These are phyloP conservation scores for Myrmecobius fasciatus DNA, from an alignment of 2,113 vertebrate genomes.

Conservation along the genomic window DNA sequence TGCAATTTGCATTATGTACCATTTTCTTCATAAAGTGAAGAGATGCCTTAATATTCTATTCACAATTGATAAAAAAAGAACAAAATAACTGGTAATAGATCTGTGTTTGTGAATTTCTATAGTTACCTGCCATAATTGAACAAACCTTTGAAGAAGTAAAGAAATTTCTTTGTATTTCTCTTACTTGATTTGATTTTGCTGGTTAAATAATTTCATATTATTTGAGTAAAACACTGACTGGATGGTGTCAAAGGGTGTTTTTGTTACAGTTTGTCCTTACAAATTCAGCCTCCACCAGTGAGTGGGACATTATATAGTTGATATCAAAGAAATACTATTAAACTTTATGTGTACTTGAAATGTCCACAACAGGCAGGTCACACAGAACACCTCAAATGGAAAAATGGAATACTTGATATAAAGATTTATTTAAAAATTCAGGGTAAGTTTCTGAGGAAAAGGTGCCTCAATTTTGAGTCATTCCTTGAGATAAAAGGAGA, in stretches of 20 bases:
- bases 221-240: conserved; percentile 57
- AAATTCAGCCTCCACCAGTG: conserved; percentile 63
- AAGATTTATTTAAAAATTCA: background rate
- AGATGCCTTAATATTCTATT: conserved; percentile 71
- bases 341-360: conserved; percentile 17
- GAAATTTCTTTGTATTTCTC: conserved; percentile 56
- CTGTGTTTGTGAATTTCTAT: conserved; percentile 72
- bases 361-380: conserved; percentile 19
- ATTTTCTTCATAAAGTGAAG: conserved; percentile 72
- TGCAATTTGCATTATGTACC: conserved; percentile 76
- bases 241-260: conserved; percentile 58
- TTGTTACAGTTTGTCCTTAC: conserved; percentile 39
- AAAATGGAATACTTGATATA: background rate
- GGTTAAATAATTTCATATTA: conserved; percentile 57
- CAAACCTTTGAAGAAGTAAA: conserved; percentile 69
- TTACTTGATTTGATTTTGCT: conserved; percentile 55
- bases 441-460: conserved; percentile 21
- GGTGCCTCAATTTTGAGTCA: background rate
- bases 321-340: conserved; percentile 9
- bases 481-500: conserved; percentile 43
- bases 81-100: conserved; percentile 60
- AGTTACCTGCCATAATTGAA: conserved; percentile 66
- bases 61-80: conserved; percentile 76
- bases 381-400: conserved; percentile 7
- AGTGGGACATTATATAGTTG: background rate